Evolutionary conservation across 2,797 vertebrate species (phyloP).

Genomic region (Xenops minutus): DNA sequence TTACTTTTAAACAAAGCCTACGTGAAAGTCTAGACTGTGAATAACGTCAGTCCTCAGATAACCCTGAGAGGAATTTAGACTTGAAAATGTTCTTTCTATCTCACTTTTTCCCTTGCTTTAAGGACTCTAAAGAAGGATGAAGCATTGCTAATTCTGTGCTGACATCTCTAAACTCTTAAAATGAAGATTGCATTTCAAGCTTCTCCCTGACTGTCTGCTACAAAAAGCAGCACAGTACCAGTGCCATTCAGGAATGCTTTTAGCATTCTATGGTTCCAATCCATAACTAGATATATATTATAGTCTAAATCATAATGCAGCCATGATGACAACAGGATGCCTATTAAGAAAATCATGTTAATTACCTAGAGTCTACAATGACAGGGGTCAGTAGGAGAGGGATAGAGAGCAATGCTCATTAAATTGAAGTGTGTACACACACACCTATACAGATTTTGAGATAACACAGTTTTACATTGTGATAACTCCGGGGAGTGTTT

Average conservation of each 20-base stretch:
- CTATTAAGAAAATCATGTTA: neutral
- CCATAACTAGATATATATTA: neutral
- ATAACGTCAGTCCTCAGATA: neutral
- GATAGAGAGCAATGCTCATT: neutral
- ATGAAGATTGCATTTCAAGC: neutral
- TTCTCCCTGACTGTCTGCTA: neutral
- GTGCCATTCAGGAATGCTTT: neutral
- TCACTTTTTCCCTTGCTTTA: neutral
- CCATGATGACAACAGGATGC: accelerated
- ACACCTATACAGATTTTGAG: neutral
- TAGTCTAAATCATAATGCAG: neutral
- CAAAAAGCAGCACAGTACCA: neutral
- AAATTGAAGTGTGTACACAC: neutral
- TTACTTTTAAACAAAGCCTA: neutral
- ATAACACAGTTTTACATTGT: neutral
- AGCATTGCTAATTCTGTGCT: neutral
- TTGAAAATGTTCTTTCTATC: neutral
- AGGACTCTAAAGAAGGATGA: neutral
- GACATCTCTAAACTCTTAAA: neutral
- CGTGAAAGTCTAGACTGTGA: neutral
- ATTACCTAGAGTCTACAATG: neutral
- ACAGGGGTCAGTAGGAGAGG: neutral
- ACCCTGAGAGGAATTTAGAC: neutral
- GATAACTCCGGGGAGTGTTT: neutral
- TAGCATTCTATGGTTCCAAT: neutral